Conservation (phyloP, 2,797 vertebrate species). For the Pterois miles region DNA sequence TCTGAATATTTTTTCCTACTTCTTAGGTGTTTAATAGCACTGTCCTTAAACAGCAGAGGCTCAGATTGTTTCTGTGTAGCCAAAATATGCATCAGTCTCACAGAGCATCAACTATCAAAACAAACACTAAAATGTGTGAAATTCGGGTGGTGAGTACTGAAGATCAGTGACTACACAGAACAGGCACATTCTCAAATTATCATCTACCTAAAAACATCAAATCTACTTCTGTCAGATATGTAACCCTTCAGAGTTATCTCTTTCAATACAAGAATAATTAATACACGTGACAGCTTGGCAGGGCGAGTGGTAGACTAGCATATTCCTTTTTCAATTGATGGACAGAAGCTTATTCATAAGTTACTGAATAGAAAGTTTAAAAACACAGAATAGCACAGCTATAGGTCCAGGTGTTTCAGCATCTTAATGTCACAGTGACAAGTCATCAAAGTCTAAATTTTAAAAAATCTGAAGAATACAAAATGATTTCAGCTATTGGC, state of each 20-base stretch:
- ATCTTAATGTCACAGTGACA: constrained; percentile 77
- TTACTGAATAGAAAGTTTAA: constrained; percentile 52
- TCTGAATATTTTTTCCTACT: constrained; percentile 20
- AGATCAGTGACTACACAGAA: constrained; percentile 25
- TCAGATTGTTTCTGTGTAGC: constrained; percentile 46
- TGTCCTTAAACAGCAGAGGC: constrained; percentile 39
- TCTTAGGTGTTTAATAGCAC: constrained; percentile 19
- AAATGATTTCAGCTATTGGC: constrained; percentile 61
- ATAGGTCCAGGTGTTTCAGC: constrained; percentile 73
- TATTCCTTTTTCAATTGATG: constrained; percentile 42
- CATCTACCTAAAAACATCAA: constrained; percentile 39
- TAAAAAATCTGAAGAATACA: constrained; percentile 47
- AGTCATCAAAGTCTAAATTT: constrained; percentile 57
- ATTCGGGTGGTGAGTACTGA: constrained; percentile 7
- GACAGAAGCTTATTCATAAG: constrained; percentile 64
- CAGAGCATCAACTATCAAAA: constrained; percentile 35
- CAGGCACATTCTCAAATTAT: constrained; percentile 37
- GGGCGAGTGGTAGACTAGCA: constrained; percentile 38
- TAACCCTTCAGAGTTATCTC: constrained; percentile 29
- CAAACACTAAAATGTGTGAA: constrained; percentile 17
- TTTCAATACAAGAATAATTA: constrained; percentile 41
- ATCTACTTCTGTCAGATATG: constrained; percentile 26
- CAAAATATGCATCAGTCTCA: constrained; percentile 18
- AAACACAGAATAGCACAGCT: constrained; percentile 71
- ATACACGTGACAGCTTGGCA: constrained; percentile 46